Base-by-base conservation (phyloP, 2,888 invertebrate genomes). In the Athripsodes cinereus region DNA sequence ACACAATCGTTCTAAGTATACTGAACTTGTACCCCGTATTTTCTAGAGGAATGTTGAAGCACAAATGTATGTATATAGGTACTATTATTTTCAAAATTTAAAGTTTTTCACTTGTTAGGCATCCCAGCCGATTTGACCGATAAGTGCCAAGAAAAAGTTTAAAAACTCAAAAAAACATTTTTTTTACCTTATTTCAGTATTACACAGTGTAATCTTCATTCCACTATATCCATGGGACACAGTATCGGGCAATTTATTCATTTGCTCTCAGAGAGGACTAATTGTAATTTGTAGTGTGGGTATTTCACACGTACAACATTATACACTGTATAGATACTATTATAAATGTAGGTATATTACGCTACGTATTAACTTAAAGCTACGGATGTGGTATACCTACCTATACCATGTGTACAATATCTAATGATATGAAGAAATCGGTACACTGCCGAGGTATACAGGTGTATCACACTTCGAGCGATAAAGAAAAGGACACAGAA, bases 201-300 rank as follows among this genome's bases (percentile, higher is more conserved):
- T 40, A 13, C 13, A 40, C 5, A 40, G 40, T 40, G 3, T 3
- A 40, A 40, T 40, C 40, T 40, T 16, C 40, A 18, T 22, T 50
- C 26, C 10, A 26, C 26, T 10, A n/a, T n/a, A 10, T 26, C 26
- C 26, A 26, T 26, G 26, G 40, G 53, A 57, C n/a, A n/a, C 57
- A 57, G 21, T 48, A 51, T 34, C 31, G 58, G 49, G 56, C 60
- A 62, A 62, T 62, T 62, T 62, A 62, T 62, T 62, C 62, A 62
- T 62, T 60, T 62, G 60, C 60, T 48, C 51, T 53, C 56, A 52
- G 52, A 49, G 49, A 55, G 55, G 56, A 56, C 62, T 62, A 62
- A 62, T 62, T 62, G 62, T 62, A 62, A 62, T 62, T 62, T 62
- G 62, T 62, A 49, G 62, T 50, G 56, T 58, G 58, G 60, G 55